Conservation (phyloP, 2,113 vertebrate genomes). For the Illadopsis cleaveri region DNA sequence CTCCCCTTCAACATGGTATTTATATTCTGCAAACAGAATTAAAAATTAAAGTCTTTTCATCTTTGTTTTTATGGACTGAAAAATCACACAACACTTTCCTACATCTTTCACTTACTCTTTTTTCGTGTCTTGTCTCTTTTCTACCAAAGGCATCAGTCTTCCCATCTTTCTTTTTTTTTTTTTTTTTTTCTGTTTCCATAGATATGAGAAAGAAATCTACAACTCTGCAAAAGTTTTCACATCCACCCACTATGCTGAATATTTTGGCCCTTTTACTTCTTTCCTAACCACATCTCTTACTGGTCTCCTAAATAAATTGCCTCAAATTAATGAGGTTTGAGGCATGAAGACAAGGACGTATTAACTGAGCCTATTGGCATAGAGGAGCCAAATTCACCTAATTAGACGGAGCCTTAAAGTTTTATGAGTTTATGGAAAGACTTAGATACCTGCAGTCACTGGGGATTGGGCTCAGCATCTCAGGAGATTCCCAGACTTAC, state of each 20-base stretch:
- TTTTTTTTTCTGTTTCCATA: neutral
- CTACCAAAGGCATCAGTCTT: neutral
- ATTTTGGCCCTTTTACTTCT: neutral
- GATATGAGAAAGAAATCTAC: neutral
- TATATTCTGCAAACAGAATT: neutral
- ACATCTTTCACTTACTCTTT: neutral
- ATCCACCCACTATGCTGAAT: neutral
- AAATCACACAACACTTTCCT: neutral
- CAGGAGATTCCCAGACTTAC: neutral
- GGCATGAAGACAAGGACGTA: neutral
- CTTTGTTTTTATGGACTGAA: neutral
- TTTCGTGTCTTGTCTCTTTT: neutral
- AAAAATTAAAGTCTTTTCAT: neutral
- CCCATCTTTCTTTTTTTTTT: neutral
- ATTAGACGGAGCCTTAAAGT: neutral
- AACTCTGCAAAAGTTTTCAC: neutral
- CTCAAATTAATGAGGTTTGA: neutral
- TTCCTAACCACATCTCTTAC: neutral
- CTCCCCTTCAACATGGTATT: neutral
- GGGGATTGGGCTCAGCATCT: neutral
- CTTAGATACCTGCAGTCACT: neutral
- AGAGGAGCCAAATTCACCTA: neutral
- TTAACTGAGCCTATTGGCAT: neutral
- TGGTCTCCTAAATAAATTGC: neutral
- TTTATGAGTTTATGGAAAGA: conserved; percentile 8